Conservation (phyloP, 1,140 invertebrate species). For the Octopus sinensis region DNA sequence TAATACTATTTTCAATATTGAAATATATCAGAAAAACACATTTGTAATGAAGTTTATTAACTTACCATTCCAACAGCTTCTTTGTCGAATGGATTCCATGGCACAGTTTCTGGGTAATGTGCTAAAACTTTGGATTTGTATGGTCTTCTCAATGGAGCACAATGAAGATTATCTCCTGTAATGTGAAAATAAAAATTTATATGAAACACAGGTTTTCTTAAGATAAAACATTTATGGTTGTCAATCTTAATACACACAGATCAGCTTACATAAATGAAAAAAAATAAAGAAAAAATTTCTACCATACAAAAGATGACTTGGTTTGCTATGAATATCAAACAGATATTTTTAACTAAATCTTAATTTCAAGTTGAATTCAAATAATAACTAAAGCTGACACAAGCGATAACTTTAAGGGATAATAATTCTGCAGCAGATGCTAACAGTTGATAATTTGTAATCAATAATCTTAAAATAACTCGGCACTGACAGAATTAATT, state of each 20-base stretch:
- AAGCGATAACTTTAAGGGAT: too few relatives aligned
- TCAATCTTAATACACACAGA: neutral
- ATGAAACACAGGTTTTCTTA: neutral
- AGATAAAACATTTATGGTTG: neutral
- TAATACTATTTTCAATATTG: too few relatives aligned
- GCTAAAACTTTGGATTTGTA: slow-evolving; percentile 91
- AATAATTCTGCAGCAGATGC: too few relatives aligned
- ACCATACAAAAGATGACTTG: too few relatives aligned
- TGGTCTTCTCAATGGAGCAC: slow-evolving; percentile 85
- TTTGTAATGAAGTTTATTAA: neutral
- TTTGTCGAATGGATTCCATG: slow-evolving; percentile 89
- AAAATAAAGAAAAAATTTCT: neutral
- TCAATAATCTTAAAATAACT: too few relatives aligned
- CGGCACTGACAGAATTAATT: too few relatives aligned
- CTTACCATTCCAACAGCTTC: slow-evolving; percentile 90
- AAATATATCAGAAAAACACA: too few relatives aligned
- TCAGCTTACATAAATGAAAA: neutral
- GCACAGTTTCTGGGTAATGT: slow-evolving; percentile 87
- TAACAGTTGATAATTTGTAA: too few relatives aligned
- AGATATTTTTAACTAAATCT: neutral
- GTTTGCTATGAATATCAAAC: too few relatives aligned
- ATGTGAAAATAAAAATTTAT: slow-evolving; percentile 40
- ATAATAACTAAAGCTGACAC: too few relatives aligned
- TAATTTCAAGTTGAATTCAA: too few relatives aligned
- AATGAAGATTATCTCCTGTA: slow-evolving; percentile 65